A percentile compares a stretch with the other conserved stretches of the same genome.
Evolutionary conservation across 2,797 vertebrate species (phyloP).

Genomic region (Vireo griseus): DNA sequence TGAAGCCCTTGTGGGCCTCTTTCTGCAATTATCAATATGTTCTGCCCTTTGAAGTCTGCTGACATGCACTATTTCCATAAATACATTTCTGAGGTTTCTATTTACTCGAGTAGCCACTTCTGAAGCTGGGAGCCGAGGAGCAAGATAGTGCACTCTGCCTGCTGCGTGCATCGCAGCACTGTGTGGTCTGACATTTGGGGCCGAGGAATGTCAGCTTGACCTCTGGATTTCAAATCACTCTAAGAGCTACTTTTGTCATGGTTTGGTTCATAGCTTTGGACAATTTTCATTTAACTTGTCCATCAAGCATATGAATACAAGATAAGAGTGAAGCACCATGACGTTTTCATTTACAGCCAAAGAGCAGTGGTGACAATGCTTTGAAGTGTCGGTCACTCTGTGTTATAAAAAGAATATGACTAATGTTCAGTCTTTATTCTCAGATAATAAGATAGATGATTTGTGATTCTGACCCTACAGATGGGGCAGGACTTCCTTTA

Average conservation of each 20-base stretch:
- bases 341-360: constrained; percentile 63
- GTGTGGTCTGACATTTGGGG: constrained; percentile 67
- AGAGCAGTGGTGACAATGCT: constrained; percentile 51
- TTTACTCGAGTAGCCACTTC: constrained; percentile 44
- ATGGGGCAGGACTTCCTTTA: constrained; percentile 55
- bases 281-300: constrained; percentile 70
- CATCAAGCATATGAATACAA: constrained; percentile 59
- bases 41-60: constrained; percentile 59
- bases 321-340: constrained; percentile 62
- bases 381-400: constrained; percentile 61
- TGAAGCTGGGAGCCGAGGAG: constrained; percentile 14
- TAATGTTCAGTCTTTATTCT: constrained; percentile 65
- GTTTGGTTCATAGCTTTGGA: constrained; percentile 63
- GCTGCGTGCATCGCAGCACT: background rate
- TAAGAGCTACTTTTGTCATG: constrained; percentile 65
- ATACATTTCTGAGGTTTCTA: constrained; percentile 57
- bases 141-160: constrained; percentile 38
- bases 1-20: constrained; percentile 15
- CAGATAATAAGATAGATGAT: constrained; percentile 65
- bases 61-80: constrained; percentile 61
- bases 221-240: constrained; percentile 39
- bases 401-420: constrained; percentile 69
- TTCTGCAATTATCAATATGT: constrained; percentile 53
- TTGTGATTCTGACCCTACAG: constrained; percentile 64
- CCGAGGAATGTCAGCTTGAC: constrained; percentile 53